Evolutionary conservation across 2,113 vertebrate species (phyloP).

Genomic region (Drymodes brunneopygia): DNA sequence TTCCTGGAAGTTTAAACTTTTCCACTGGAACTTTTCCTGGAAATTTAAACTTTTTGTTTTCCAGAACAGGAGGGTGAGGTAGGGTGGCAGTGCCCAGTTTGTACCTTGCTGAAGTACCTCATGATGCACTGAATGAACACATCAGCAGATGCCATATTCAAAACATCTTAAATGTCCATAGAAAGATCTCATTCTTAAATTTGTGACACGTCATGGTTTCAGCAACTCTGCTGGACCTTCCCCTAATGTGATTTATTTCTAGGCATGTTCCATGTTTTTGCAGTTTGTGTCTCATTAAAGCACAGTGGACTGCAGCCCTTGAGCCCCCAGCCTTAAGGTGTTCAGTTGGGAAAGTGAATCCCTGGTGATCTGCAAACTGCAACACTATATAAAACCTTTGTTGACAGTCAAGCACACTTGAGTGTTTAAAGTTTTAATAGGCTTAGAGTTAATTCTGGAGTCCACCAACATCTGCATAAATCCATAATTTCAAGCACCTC

Average conservation of each 20-base stretch:
- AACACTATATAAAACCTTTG: constrained; percentile 5
- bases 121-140: background rate
- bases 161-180: background rate
- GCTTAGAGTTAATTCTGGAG: constrained; percentile 55
- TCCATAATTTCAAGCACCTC: constrained; percentile 53
- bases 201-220: background rate
- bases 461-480: constrained; percentile 34
- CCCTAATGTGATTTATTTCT: background rate
- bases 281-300: background rate
- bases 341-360: background rate
- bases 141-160: background rate
- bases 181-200: background rate
- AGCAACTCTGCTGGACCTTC: background rate
- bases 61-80: background rate
- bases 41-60: background rate
- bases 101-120: background rate
- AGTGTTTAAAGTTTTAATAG: constrained; percentile 68
- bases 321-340: background rate
- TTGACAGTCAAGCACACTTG: constrained; percentile 38
- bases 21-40: background rate
- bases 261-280: background rate
- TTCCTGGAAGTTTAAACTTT: background rate
- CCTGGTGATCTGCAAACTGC: background rate
- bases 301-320: background rate
- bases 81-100: rapidly evolving